Conservation (phyloP, 1,140 invertebrate species). For the Cotesia typhae region DNA sequence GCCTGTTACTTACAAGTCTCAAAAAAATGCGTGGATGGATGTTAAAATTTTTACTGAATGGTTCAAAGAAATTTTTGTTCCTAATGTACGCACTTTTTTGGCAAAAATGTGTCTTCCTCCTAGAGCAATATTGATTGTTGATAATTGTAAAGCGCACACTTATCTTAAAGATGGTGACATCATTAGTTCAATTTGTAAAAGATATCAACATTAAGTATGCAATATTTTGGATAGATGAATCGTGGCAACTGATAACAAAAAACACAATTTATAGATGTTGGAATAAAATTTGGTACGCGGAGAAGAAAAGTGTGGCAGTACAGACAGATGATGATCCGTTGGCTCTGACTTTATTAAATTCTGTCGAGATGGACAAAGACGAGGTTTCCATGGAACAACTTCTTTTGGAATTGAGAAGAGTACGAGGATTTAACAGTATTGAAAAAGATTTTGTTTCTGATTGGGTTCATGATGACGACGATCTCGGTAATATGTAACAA, state of each 20-base stretch:
- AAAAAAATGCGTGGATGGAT: too few relatives aligned
- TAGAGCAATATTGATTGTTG: too few relatives aligned
- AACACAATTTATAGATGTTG: constrained; percentile 30
- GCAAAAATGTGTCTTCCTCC: too few relatives aligned
- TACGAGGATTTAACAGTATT: background rate
- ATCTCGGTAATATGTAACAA: background rate
- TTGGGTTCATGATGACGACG: background rate
- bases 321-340: background rate
- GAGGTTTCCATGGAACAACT: background rate
- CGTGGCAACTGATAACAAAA: constrained; percentile 14
- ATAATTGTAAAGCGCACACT: too few relatives aligned
- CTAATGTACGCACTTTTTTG: too few relatives aligned
- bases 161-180: too few relatives aligned
- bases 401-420: background rate
- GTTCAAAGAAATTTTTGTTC: too few relatives aligned
- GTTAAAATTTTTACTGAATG: too few relatives aligned
- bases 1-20: too few relatives aligned
- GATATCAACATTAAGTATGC: too few relatives aligned
- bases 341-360: background rate
- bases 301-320: background rate
- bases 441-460: background rate
- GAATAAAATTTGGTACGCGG: constrained; percentile 30
- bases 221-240: too few relatives aligned
- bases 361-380: background rate
- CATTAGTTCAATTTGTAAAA: too few relatives aligned